A percentile compares a stretch with the other conserved stretches of the same genome.
phyloP scores from a whole-genome alignment of 2,113 vertebrate species.

The Pollimyrus isidori region DNA sequence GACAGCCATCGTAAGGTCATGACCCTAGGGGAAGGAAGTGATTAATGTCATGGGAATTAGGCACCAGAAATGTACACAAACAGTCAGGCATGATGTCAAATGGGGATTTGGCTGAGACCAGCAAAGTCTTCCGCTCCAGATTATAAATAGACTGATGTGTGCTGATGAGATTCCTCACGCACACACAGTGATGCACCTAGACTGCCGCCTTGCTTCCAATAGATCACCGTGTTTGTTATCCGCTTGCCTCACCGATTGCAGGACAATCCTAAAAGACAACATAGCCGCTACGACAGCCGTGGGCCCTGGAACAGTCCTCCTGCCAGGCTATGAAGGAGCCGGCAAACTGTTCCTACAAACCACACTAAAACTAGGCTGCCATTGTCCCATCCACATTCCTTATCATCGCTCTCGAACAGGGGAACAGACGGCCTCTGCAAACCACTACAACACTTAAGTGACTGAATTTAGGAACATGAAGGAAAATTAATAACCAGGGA shows the following conservation, averaged over 20 bases:
- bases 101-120: background rate
- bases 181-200: background rate
- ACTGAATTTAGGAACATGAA: background rate
- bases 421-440: background rate
- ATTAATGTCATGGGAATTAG: slow-evolving; percentile 18
- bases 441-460: background rate
- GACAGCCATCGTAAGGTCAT: background rate
- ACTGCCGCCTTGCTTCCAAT: background rate
- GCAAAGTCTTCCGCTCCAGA: background rate
- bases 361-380: background rate
- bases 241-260: background rate
- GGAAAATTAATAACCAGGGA: background rate
- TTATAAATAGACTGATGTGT: slow-evolving; percentile 15
- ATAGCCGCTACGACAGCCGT: background rate
- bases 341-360: background rate
- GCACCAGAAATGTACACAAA: slow-evolving; percentile 15
- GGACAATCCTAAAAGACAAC: background rate
- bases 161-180: slow-evolving; percentile 4
- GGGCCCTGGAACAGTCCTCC: background rate
- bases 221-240: background rate
- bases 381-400: background rate
- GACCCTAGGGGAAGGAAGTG: background rate
- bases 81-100: slow-evolving; percentile 12
- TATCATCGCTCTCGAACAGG: background rate
- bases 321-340: background rate